Evolutionary conservation across 2,797 vertebrate genomes (phyloP), one percentile per base, ranked within the genome.

Genomic region (Natrix natrix): DNA sequence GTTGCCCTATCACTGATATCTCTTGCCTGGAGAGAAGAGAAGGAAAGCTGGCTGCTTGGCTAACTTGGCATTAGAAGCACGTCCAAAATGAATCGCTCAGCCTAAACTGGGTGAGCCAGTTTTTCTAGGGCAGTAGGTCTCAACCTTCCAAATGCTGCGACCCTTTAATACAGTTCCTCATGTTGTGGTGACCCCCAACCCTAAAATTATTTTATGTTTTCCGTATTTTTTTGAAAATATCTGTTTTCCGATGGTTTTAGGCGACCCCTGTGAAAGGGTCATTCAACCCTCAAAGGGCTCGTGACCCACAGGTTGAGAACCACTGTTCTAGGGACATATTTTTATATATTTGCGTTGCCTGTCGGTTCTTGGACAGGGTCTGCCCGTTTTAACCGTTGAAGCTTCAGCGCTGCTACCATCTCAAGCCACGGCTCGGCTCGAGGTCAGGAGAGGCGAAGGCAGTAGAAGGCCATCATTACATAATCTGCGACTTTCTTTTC

Each of bases 121-220:
- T 95, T 96, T 96, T 95, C 94, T 93, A 92, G 88, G 4, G 63
- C 43, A 43, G 43, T 43, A 4, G 43, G 43, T 43, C 43, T 43
- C 43, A 43, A 43, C 43, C 43, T 43, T 43, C 4, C 43, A 43
- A 43, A 43, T 43, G 43, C 43, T 4, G 43, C 2, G 43, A 43
- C 43, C 4, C 43, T 4, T 43, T 43, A 43, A 43, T 43, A 43
- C 43, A 43, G 43, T 43, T 43, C 4, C 43, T 43, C 43, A 43
- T 43, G 43, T 43, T 43, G 43, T 43, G 43, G 2, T 43, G 43
- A 43, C 43, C 43, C 43, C 43, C 4, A 43, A 43, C 43, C 43
- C 2, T 43, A 43, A 43, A 43, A 43, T 43, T 43, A 43, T 43
- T 43, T 43, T 43, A 43, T 43, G 2, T 43, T 43, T 43, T 43